Percentiles rank a stretch among this genome's conserved stretches.
These are phyloP conservation scores for Kryptolebias ocellatus DNA, from an alignment of 2,797 vertebrate species.

Conservation along the genomic window DNA sequence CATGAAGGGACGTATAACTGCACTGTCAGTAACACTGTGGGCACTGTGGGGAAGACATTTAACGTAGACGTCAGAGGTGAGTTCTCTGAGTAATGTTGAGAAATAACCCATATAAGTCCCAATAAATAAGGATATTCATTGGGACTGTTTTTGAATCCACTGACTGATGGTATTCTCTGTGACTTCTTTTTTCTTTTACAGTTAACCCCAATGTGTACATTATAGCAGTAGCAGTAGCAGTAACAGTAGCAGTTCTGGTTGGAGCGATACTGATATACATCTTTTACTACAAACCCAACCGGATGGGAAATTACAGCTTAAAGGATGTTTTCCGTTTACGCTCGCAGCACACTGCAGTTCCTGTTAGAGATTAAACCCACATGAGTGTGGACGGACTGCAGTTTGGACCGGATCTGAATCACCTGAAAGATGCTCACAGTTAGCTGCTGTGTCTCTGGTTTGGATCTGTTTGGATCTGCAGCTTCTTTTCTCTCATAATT, in stretches of 20 bases:
- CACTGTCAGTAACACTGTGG: background rate
- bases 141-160: background rate
- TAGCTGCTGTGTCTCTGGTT: background rate
- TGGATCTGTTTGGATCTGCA: background rate
- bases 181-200: background rate
- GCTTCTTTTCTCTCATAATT: background rate
- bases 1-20: conserved; percentile 41
- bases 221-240: background rate
- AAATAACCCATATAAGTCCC: too few relatives aligned
- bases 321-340: conserved; percentile 6
- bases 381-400: background rate
- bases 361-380: background rate
- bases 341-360: background rate
- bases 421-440: background rate
- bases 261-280: rapidly evolving
- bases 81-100: conserved; percentile 1
- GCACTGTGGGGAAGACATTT: background rate
- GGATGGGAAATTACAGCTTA: conserved; percentile 38
- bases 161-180: background rate
- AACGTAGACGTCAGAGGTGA: conserved; percentile 42
- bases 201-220: background rate
- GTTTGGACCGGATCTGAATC: background rate
- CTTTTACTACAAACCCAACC: background rate
- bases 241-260: rapidly evolving
- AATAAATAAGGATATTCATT: background rate